Conservation (phyloP, 1,140 invertebrate genomes). For the Acyrthosiphon pisum region DNA sequence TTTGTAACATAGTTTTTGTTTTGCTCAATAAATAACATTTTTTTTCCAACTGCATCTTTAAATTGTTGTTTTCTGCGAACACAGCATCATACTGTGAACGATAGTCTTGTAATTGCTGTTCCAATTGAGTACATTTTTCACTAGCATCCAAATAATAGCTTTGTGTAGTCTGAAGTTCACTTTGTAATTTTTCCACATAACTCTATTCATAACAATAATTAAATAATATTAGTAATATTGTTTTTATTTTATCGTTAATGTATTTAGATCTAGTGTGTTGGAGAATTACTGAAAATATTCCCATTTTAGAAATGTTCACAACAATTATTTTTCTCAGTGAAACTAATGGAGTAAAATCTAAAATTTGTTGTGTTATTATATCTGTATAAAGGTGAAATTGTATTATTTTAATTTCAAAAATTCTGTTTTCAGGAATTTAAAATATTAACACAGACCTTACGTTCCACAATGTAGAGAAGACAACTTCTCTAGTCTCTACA, state of each 20-base stretch:
- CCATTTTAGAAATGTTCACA: not conserved
- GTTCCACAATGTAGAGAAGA: not conserved
- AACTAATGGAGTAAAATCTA: not conserved
- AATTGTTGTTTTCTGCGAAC: slow-evolving; percentile 53
- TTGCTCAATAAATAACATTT: slow-evolving; percentile 67
- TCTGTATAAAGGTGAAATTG: not conserved
- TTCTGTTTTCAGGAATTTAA: too few relatives aligned
- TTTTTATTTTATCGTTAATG: not conserved
- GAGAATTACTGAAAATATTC: not conserved
- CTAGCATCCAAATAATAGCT: slow-evolving; percentile 64
- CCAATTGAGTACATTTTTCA: slow-evolving; percentile 64
- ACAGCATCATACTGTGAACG: slow-evolving; percentile 56
- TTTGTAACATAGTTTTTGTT: slow-evolving; percentile 67
- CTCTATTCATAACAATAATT: slow-evolving; percentile 56
- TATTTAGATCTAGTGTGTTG: not conserved
- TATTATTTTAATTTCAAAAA: not conserved
- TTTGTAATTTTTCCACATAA: slow-evolving; percentile 61
- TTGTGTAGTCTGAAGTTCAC: slow-evolving; percentile 63
- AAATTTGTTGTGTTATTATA: not conserved
- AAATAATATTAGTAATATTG: not conserved
- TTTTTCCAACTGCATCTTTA: slow-evolving; percentile 66
- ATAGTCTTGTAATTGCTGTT: slow-evolving; percentile 64
- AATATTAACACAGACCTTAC: not conserved
- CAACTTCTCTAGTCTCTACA: not conserved
- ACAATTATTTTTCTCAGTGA: not conserved